Conservation (phyloP, 2,113 vertebrate species). For the Limanda limanda region DNA sequence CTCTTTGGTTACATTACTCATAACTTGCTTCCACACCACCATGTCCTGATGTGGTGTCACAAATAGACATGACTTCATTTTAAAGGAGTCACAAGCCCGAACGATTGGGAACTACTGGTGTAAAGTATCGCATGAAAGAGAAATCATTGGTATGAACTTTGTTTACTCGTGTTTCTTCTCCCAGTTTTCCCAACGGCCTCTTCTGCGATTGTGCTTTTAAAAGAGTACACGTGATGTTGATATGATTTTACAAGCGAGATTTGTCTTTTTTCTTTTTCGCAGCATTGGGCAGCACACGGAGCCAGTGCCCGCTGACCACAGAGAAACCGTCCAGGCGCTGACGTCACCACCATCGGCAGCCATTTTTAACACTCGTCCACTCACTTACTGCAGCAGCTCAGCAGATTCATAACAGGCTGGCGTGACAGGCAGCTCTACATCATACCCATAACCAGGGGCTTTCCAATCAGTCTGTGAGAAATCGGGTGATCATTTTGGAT, state of each 20-base stretch:
- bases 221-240: conserved; percentile 37
- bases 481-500: neutral
- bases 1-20: conserved; percentile 19
- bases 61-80: conserved; percentile 60
- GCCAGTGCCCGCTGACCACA: conserved; percentile 72
- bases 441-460: conserved; percentile 31
- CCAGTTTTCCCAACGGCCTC: conserved; percentile 2
- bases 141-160: neutral
- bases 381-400: conserved; percentile 39
- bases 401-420: conserved; percentile 26
- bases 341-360: conserved; percentile 61
- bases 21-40: conserved; percentile 43
- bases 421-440: conserved; percentile 19
- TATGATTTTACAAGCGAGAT: conserved; percentile 49
- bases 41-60: conserved; percentile 27
- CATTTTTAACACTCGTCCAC: conserved; percentile 57
- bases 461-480: conserved; percentile 25
- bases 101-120: conserved; percentile 20
- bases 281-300: conserved; percentile 39
- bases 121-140: conserved; percentile 1
- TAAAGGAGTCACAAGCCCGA: conserved; percentile 3
- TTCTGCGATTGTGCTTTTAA: conserved; percentile 22
- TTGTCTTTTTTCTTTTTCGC: conserved; percentile 51
- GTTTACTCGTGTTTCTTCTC: neutral
- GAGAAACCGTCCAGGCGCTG: conserved; percentile 56